Evolutionary conservation across 2,797 vertebrate genomes (phyloP).

Genomic region (Gambelia wislizenii): DNA sequence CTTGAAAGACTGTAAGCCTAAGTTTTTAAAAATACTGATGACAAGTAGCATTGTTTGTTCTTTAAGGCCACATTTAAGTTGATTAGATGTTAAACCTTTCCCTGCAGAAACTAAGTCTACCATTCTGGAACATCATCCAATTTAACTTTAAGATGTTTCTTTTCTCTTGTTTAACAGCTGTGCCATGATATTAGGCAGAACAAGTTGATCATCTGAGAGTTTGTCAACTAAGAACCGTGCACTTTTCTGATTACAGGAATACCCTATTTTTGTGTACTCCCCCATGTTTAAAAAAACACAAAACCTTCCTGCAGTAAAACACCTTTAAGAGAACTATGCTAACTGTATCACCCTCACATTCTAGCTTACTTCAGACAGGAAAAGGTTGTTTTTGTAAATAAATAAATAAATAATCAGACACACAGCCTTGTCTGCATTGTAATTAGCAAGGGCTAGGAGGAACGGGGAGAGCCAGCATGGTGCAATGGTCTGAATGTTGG

Average conservation of each 20-base stretch:
- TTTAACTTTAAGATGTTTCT: not conserved
- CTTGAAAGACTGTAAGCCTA: not conserved
- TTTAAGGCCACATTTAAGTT: not conserved
- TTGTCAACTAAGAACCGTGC: too few relatives aligned
- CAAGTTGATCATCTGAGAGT: not conserved
- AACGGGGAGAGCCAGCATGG: too few relatives aligned
- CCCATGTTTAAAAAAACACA: not conserved
- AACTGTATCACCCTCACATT: rapidly evolving
- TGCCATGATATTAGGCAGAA: not conserved
- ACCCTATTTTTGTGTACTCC: not conserved
- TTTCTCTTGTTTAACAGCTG: not conserved
- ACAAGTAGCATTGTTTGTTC: not conserved
- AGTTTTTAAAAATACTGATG: not conserved
- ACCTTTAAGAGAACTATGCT: not conserved
- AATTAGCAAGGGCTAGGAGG: too few relatives aligned
- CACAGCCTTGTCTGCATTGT: not conserved
- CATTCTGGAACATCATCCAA: not conserved
- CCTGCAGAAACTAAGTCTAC: not conserved
- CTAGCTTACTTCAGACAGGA: not conserved
- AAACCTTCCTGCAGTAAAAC: not conserved
- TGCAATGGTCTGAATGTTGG: too few relatives aligned
- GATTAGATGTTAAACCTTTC: not conserved
- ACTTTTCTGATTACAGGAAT: not conserved
- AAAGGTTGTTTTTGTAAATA: not conserved
- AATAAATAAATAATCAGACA: not conserved